Evolutionary conservation across 2,888 invertebrate genomes (phyloP), one percentile per base, ranked within the genome.

Genomic region (Acronicta leporina): DNA sequence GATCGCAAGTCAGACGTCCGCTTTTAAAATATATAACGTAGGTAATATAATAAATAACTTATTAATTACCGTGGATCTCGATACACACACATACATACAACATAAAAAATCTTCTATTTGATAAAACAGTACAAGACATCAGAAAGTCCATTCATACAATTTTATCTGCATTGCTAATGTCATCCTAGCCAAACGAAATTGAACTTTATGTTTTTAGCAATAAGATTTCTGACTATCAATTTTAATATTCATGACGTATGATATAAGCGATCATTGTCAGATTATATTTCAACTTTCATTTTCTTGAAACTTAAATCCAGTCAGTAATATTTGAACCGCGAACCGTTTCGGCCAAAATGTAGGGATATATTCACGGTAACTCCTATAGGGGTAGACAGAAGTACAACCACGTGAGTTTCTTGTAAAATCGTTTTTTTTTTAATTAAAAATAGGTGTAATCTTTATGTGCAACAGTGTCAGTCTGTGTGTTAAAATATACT

Each of bases 271-370:
- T 70, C 78, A 77, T 70, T 75, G 73, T 42, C 68, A 45, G 48
- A 53, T 63, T 62, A 51, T 40, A 44, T 63, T 63, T 43, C 58
- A 63, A 72, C 76, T 73, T 73, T 73, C 76, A 59, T 62, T 73
- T 79, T 74, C n/a, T 76, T 68, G 20, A 49, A 13, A 47, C 7
- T 55, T 43, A n/a, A 35, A 56, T 51, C 40, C 45, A 33, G 15
- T 20, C 52, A 68, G 77, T 68, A 46, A 59, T 48, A 42, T 35
- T 52, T 55, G 38, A 51, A 41, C 16, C 30, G 14, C 48, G 46
- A 55, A 53, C 52, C 9, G 55, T 58, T 73, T 45, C 43, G 46
- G 73, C 47, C 68, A 55, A 43, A 50, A 68, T 68, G 38, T 68
- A 54, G 54, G 7, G 0, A 14, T 33, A 66, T 67, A 2, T 53